Base-by-base conservation (phyloP, 1,140 invertebrate species). In the Tetranychus urticae region DNA sequence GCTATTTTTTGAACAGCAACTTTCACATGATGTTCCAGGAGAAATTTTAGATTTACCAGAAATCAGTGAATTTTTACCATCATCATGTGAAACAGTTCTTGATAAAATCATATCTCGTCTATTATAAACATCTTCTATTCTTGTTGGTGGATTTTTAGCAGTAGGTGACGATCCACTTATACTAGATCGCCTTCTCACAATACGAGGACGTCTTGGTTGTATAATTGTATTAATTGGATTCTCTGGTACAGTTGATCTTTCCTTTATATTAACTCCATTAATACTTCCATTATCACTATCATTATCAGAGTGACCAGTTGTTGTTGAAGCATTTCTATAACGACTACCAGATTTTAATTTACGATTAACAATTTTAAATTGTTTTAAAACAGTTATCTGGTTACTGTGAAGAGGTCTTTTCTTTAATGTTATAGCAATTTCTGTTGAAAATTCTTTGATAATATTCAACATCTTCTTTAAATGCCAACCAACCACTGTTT, bases 401-500 rank as follows among this genome's bases (percentile, higher is more conserved):
- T 54, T 54, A 14, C 56, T 62, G 50, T 88, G 86, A 52, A 81
- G 77, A 0, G 87, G 87, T 7, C 85, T 73, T 69, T 88, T 86
- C 72, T 89, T 90, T 12, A 89, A 70, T 0, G 86, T 86, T 37
- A 90, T 71, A 36, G 85, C 77, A 62, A 88, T 80, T 70, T 89
- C 85, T 23, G 82, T 81, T 61, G 63, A 65, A 63, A 82, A 83
- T 66, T 87, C 85, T 65, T 81, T 79, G 67, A 88, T 33, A 84
- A 74, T 62, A 79, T 75, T 60, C 54, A 86, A 77, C n/a, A 89
- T 80, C 66, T 84, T 84, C 68, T 85, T 84, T 46, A 81, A 74
- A 66, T 86, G 82, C 86, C 86, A 89, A 1, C 85, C 86, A 64
- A 88, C 85, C 23, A 89, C 85, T 14, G 85, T 89, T 71, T 89